These are phyloP conservation scores for Dolichoris vasculosae DNA, from an alignment of 1,140 invertebrate species.

Conservation along the genomic window DNA sequence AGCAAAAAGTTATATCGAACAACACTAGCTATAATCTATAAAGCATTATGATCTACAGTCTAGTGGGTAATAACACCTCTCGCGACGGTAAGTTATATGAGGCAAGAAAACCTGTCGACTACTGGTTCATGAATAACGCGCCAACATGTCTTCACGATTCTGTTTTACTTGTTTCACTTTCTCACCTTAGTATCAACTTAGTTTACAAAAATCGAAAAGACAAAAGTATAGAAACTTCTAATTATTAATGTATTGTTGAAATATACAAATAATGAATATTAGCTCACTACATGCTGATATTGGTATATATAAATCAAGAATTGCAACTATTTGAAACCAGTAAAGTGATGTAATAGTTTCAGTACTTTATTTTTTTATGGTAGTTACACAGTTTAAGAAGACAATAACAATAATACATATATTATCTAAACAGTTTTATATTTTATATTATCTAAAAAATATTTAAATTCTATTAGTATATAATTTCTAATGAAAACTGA, in stretches of 20 bases:
- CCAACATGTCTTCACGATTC: constrained; percentile 22
- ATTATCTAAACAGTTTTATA: too few species aligned
- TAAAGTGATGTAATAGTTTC: too few species aligned
- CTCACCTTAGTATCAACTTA: constrained; percentile 22
- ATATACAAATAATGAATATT: too few species aligned
- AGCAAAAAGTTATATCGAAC: constrained; percentile 41
- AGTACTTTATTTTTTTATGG: too few species aligned
- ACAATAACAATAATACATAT: too few species aligned
- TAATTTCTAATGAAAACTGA: too few species aligned
- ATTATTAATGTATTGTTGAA: neutral
- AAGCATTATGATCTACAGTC: constrained; percentile 39
- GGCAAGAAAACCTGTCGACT: constrained; percentile 49
- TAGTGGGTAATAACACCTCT: constrained; percentile 50
- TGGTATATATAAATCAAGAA: too few species aligned
- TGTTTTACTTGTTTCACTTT: constrained; percentile 36
- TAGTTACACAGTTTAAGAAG: too few species aligned
- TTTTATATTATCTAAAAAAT: too few species aligned
- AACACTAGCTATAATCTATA: constrained; percentile 44
- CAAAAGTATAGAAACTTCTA: constrained; percentile 23
- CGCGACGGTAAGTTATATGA: constrained; percentile 21
- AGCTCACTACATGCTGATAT: too few species aligned
- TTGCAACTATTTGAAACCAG: too few species aligned
- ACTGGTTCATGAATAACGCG: constrained; percentile 38
- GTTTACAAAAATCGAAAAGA: constrained; percentile 10
- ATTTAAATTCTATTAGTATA: too few species aligned